Base-by-base conservation (phyloP, 2,888 invertebrate genomes). In the Tethea ocularis region DNA sequence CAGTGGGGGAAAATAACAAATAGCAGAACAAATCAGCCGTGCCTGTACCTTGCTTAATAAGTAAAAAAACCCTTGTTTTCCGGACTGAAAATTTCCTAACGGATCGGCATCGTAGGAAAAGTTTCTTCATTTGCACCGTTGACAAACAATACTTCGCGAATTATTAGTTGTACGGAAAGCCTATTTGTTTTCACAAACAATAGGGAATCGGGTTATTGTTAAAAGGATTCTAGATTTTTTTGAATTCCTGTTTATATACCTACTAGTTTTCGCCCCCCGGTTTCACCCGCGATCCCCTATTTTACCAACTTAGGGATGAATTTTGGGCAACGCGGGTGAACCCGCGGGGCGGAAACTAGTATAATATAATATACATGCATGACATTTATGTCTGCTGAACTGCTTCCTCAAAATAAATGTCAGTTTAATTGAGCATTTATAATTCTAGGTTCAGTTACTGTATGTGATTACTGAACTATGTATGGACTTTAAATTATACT, bases 11-110 rank as follows among this genome's bases (percentile, higher is more conserved):
- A 78, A 80, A 83, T 69, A 84, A 85, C 82, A 84, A 83, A 82
- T 74, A 74, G 72, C 78, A 72, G 71, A 80, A 79, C 87, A 82
- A 87, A 87, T 87, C 86, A 86, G 77, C 74, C 82, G 81, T 78
- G 75, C 73, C 72, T 70, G 62, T 75, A 70, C 75, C 73, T 75
- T 71, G 77, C 67, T 74, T 74, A 75, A 72, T 75, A 82, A 82
- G 71, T 74, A 83, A 75, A 78, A 76, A 75, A 67, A 66, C 63
- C 67, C 65, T 66, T 68, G 72, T 79, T 77, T 75, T 70, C 70
- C 72, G 62, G 60, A 69, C 66, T 69, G 69, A 66, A 81, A 79
- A 80, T 77, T 75, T 75, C 75, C 75, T 74, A 67, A 58, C 75
- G 75, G 1, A n/a, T 52, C 15, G 61, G 70, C 68, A 73, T 76